Conservation (phyloP, 2,888 invertebrate genomes). For the Agapetus fuscipes region DNA sequence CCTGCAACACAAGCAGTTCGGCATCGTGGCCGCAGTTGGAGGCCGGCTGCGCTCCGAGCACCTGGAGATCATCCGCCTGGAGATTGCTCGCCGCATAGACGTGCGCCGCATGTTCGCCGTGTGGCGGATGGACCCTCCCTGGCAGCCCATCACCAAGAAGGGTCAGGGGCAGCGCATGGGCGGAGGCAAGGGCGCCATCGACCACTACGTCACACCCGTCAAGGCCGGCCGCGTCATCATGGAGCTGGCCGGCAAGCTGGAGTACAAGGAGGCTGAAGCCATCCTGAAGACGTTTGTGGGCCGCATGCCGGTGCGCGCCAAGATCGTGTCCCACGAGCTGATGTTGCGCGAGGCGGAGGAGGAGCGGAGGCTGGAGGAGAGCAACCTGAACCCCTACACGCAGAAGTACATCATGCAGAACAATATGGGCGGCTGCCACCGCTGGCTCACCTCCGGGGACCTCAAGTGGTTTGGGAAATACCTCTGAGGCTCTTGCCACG, state of each 20-base stretch:
- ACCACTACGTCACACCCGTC: slow-evolving; percentile 91
- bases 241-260: slow-evolving; percentile 87
- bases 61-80: slow-evolving; percentile 79
- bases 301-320: too few species aligned
- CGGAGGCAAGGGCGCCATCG: slow-evolving; percentile 90
- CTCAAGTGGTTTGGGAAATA: slow-evolving; percentile 80
- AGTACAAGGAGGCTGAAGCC: slow-evolving; percentile 80
- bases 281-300: too few species aligned
- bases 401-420: slow-evolving; percentile 88
- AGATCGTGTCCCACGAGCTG: slow-evolving; percentile 69
- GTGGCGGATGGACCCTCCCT: slow-evolving; percentile 91
- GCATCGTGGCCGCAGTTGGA: slow-evolving; percentile 80
- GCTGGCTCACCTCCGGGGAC: slow-evolving; percentile 79
- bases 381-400: slow-evolving; percentile 77
- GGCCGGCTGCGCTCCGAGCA: slow-evolving; percentile 74
- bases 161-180: slow-evolving; percentile 90
- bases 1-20: slow-evolving; percentile 85
- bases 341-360: slow-evolving; percentile 51
- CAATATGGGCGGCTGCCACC: slow-evolving; percentile 82
- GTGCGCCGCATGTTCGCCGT: slow-evolving; percentile 79
- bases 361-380: slow-evolving; percentile 51
- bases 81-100: slow-evolving; percentile 70
- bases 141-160: slow-evolving; percentile 90
- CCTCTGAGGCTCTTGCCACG: slow-evolving; percentile 30
- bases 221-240: slow-evolving; percentile 84